phyloP scores from a whole-genome alignment of 1,140 invertebrate genomes.

The Homarus americanus region DNA sequence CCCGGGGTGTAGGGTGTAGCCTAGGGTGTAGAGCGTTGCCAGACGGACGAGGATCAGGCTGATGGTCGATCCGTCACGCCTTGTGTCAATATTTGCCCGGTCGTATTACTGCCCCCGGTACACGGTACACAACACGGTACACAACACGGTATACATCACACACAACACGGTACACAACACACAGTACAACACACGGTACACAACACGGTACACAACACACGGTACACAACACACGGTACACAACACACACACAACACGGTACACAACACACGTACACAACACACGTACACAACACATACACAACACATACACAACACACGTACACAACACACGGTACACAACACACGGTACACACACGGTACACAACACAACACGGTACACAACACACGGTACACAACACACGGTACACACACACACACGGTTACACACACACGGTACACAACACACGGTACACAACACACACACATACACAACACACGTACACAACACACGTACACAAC shows the following conservation, averaged over 20 bases:
- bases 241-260: too few species aligned
- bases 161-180: too few species aligned
- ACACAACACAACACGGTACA: neutral
- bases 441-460: too few species aligned
- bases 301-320: neutral
- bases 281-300: neutral
- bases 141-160: too few species aligned
- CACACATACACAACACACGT: neutral
- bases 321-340: neutral
- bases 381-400: too few species aligned
- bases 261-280: neutral
- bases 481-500: neutral
- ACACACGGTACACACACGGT: neutral
- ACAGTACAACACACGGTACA: neutral
- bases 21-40: neutral
- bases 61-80: conserved; percentile 48
- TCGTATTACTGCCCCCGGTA: conserved; percentile 39
- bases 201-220: neutral
- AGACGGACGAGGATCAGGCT: neutral
- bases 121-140: neutral
- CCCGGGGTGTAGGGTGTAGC: neutral
- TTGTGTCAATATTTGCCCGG: conserved; percentile 41
- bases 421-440: too few species aligned
- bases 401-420: too few species aligned
- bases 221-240: neutral